phyloP scores from a whole-genome alignment of 2,888 invertebrate species.

The Hyppa rectilinea region DNA sequence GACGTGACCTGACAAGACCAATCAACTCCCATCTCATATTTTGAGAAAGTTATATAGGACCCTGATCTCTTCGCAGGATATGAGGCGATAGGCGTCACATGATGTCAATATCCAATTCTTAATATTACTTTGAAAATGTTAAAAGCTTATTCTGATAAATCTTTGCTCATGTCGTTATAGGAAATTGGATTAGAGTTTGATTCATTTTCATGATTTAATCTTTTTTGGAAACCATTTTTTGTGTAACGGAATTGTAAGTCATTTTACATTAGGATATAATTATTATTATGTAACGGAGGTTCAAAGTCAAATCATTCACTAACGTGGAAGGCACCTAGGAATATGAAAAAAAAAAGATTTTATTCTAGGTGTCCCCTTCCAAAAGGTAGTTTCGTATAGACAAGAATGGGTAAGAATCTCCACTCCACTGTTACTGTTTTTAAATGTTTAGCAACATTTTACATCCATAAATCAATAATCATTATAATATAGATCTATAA shows the following conservation, averaged over 20 bases:
- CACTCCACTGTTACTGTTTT: no score
- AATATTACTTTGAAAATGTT: constrained; percentile 59
- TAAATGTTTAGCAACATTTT: no score
- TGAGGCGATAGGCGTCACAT: constrained; percentile 47
- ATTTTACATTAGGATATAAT: neutral
- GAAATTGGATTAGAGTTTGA: constrained; percentile 57
- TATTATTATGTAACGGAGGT: no score
- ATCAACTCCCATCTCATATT: constrained; percentile 25
- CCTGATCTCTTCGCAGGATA: constrained; percentile 53
- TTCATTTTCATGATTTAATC: constrained; percentile 26
- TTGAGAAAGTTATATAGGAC: constrained; percentile 41
- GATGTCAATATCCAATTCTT: constrained; percentile 56
- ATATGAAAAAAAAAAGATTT: no score
- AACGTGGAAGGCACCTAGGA: no score
- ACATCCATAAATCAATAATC: no score
- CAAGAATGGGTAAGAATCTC: no score
- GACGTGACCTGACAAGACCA: constrained; percentile 33
- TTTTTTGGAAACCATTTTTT: neutral
- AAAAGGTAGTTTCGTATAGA: no score
- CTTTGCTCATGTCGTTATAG: constrained; percentile 50
- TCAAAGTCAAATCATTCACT: no score
- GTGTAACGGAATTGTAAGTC: neutral
- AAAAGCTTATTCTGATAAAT: constrained; percentile 54
- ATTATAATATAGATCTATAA: no score
- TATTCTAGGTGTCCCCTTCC: no score